Evolutionary conservation across 2,113 vertebrate genomes (phyloP).

Genomic region (Apaloderma vittatum): DNA sequence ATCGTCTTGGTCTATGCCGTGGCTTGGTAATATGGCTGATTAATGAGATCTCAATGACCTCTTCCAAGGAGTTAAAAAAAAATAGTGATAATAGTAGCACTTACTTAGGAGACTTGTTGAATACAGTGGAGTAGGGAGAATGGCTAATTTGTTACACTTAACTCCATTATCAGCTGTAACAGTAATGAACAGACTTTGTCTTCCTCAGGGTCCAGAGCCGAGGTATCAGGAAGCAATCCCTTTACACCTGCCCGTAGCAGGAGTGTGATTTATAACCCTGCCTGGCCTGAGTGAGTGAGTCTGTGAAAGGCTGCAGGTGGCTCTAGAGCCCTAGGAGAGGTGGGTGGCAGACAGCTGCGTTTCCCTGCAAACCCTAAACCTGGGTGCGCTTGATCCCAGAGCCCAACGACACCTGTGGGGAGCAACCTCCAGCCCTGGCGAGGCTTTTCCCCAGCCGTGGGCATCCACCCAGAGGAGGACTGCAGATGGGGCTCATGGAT

Average conservation of each 20-base stretch:
- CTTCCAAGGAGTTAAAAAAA: neutral
- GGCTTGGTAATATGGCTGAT: neutral
- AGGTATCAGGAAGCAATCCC: neutral
- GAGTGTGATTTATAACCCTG: no score
- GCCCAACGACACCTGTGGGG: rapidly evolving
- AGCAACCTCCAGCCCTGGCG: neutral
- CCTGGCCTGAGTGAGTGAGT: neutral
- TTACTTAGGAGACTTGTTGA: neutral
- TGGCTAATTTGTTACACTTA: neutral
- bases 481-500: rapidly evolving
- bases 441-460: rapidly evolving
- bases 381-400: neutral
- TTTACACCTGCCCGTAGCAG: rapidly evolving
- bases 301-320: rapidly evolving
- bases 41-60: neutral
- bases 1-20: neutral
- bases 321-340: rapidly evolving
- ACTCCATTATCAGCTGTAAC: neutral
- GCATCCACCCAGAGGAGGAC: neutral
- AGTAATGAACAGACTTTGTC: neutral
- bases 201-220: rapidly evolving
- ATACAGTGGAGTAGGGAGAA: rapidly evolving
- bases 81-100: neutral
- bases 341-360: rapidly evolving
- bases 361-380: rapidly evolving